Evolutionary conservation across 2,797 vertebrate genomes (phyloP).

Genomic region (Sebastes nivosus): DNA sequence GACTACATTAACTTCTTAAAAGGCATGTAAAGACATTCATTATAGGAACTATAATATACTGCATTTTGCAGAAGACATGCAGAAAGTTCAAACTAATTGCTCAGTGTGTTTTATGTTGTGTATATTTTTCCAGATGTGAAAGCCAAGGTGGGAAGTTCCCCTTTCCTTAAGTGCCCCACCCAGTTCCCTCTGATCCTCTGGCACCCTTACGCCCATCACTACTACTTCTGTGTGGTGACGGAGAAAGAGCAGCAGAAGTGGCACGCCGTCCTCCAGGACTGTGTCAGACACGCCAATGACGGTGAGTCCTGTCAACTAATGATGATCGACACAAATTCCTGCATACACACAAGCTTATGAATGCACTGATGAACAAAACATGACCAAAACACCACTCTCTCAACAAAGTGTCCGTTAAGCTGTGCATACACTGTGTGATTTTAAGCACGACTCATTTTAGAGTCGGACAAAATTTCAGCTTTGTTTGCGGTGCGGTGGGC

Average conservation of each 20-base stretch:
- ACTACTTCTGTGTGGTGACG: conserved; percentile 89
- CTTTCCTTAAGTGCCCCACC: conserved; percentile 89
- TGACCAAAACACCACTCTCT: background rate
- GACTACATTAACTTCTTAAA: background rate
- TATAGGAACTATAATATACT: background rate
- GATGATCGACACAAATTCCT: background rate
- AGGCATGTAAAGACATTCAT: background rate
- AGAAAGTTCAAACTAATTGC: background rate
- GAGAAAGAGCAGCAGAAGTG: conserved; percentile 93
- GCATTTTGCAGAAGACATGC: background rate
- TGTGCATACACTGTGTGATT: too few species aligned
- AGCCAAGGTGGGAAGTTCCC: conserved; percentile 85
- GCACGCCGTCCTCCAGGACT: conserved; percentile 93
- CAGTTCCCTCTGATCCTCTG: conserved; percentile 92
- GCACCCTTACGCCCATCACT: conserved; percentile 90
- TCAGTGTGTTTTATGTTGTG: background rate
- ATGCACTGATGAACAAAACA: background rate
- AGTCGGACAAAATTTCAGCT: too few species aligned
- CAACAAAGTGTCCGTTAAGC: background rate
- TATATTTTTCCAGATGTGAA: conserved; percentile 78
- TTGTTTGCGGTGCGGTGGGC: too few species aligned
- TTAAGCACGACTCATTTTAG: too few species aligned
- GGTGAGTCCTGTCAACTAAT: conserved; percentile 77
- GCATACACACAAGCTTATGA: background rate
- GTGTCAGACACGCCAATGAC: conserved; percentile 90